Evolutionary conservation across 2,888 invertebrate genomes (phyloP).

Genomic region (Drosophila demipolita): DNA sequence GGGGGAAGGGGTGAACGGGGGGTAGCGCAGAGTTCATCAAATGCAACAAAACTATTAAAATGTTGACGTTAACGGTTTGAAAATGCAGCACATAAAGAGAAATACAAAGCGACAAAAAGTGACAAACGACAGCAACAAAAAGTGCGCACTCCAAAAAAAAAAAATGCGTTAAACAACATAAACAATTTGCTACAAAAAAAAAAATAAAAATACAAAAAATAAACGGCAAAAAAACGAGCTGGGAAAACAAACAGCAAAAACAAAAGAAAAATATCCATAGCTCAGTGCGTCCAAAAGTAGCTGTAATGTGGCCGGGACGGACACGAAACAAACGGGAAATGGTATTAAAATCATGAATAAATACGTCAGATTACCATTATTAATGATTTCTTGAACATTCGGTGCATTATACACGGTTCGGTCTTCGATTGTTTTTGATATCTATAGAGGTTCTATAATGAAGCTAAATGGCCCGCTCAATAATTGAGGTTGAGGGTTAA

Average conservation of each 20-base stretch:
- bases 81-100: conserved; percentile 70
- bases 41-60: conserved; percentile 66
- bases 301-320: conserved; percentile 42
- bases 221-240: conserved; percentile 53
- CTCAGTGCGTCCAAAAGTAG: conserved; percentile 48
- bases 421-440: conserved; percentile 16
- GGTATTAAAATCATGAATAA: conserved; percentile 52
- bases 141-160: conserved; percentile 28
- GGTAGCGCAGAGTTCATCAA: conserved; percentile 54
- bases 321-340: conserved; percentile 45
- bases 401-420: conserved; percentile 18
- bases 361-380: conserved; percentile 52
- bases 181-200: conserved; percentile 44
- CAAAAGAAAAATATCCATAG: conserved; percentile 34
- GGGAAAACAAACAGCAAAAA: conserved; percentile 40
- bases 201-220: conserved; percentile 20
- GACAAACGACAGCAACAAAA: conserved; percentile 35
- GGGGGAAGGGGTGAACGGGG: conserved; percentile 11
- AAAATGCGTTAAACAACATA: conserved; percentile 50
- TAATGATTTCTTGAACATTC: conserved; percentile 52
- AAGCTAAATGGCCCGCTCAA: conserved; percentile 13
- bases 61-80: conserved; percentile 72
- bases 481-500: conserved; percentile 6
- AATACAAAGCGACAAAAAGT: conserved; percentile 14
- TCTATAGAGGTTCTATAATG: conserved; percentile 30